Conservation (phyloP, 1,140 invertebrate species). For the Hestina assimilis region DNA sequence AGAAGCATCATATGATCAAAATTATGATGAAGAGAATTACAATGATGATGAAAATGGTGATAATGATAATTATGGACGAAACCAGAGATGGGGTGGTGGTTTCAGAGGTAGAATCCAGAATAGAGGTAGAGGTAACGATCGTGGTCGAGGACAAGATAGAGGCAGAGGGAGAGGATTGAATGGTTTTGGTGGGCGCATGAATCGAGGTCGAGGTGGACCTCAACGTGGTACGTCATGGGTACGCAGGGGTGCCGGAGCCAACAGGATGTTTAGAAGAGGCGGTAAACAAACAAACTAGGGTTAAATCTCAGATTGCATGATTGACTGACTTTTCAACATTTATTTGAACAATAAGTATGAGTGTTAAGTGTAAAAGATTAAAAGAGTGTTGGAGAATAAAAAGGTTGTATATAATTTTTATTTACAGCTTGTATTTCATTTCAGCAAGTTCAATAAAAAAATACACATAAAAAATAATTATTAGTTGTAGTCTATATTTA, state of each 20-base stretch:
- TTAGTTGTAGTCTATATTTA: constrained; percentile 44
- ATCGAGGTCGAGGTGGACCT: constrained; percentile 38
- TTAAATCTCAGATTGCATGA: constrained; percentile 31
- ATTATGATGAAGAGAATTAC: constrained; percentile 55
- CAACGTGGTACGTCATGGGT: too few relatives aligned
- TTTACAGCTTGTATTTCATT: constrained; percentile 68
- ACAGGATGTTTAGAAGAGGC: constrained; percentile 62
- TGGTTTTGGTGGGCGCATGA: constrained; percentile 37
- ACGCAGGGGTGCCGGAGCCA: constrained; percentile 43
- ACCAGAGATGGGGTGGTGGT: constrained; percentile 58
- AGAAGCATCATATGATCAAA: constrained; percentile 59
- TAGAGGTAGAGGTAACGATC: constrained; percentile 41
- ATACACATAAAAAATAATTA: constrained; percentile 61
- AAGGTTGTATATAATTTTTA: constrained; percentile 71
- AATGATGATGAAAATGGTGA: constrained; percentile 56
- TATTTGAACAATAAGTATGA: constrained; percentile 35
- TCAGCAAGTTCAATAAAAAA: constrained; percentile 55
- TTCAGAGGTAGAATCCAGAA: constrained; percentile 49
- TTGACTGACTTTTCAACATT: constrained; percentile 39
- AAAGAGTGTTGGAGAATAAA: constrained; percentile 49
- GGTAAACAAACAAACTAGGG: constrained; percentile 59
- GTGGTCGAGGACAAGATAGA: constrained; percentile 41
- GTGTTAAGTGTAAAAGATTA: constrained; percentile 59
- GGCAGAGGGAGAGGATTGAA: too few relatives aligned
- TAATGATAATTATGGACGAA: constrained; percentile 45